Base-by-base conservation (phyloP, 2,113 vertebrate species). In the Malurus cyaneus region DNA sequence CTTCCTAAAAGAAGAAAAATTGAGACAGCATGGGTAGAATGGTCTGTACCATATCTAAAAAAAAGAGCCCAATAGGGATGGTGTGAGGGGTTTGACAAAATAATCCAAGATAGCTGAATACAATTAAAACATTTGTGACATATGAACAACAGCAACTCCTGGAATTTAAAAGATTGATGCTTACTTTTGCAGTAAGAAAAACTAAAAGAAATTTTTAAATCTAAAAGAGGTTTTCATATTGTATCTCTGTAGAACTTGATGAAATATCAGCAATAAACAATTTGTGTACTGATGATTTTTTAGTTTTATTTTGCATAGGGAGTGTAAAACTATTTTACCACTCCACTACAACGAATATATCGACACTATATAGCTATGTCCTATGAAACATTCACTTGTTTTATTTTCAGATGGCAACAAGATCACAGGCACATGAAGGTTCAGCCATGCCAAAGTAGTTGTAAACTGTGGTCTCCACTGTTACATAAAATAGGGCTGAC, bases 51-150 rank as follows among this genome's bases (percentile, higher is more conserved):
- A 36, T 41, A 74, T 57, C 8, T 28, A 42, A 46, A 54, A 84
- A 41, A 23, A 11, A 8, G 1, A 1, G 0, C 10, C 10, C 8
- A 52, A 3, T 8, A 46, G 3, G 16, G 1, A 19, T 46, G 2
- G 2, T 44, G 6, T 74, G 42, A 70, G 41, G 7, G 10, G 5
- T 66, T 47, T 69, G 13, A 59, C 36, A 74, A 57, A 81, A 79
- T 42, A 47, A 47, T 54, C 1, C 26, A 64, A 36, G 31, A 23
- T 5, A 62, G 11, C 7, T 42, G 8, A 77, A 42, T 60, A 49
- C 1, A 25, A 18, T 59, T 69, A 77, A 84, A 78, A 3, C 12
- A 32, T 73, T 81, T 7, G 10, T 74, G 34, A 86, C 5, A 20
- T 83, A 14, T 14, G 24, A 62, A 67, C 9, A 64, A 31, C 3